These are phyloP conservation scores for Chironomus tentans DNA, from an alignment of 2,888 invertebrate genomes.

Conservation along the genomic window DNA sequence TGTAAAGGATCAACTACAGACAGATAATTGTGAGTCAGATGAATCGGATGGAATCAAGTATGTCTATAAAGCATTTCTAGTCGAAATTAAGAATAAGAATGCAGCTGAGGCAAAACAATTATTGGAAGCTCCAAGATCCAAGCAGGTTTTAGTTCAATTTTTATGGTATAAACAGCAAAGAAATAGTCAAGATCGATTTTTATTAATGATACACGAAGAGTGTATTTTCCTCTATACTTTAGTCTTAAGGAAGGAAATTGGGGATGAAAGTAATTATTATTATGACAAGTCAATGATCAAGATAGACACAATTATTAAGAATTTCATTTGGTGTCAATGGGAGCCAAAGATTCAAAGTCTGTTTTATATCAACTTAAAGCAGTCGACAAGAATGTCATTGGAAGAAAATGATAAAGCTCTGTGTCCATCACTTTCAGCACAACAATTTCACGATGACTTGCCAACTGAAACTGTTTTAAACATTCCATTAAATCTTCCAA, in stretches of 20 bases:
- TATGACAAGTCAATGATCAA: conserved; percentile 48
- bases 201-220: conserved; percentile 68
- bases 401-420: conserved; percentile 54
- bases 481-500: conserved; percentile 73
- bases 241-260: conserved; percentile 42
- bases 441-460: conserved; percentile 77
- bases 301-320: conserved; percentile 53
- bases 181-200: conserved; percentile 52
- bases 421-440: conserved; percentile 67
- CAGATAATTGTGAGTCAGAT: conserved; percentile 34
- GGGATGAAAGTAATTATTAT: conserved; percentile 42
- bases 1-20: conserved; percentile 46
- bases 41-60: conserved; percentile 38
- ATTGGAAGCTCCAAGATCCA: conserved; percentile 49
- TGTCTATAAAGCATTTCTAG: conserved; percentile 54
- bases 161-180: conserved; percentile 37
- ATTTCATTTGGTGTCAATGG: conserved; percentile 83
- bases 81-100: conserved; percentile 47
- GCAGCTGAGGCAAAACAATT: conserved; percentile 36
- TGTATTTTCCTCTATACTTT: conserved; percentile 37
- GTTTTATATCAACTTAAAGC: conserved; percentile 73
- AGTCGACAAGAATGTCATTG: conserved; percentile 55
- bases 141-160: conserved; percentile 74
- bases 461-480: conserved; percentile 86
- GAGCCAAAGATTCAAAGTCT: conserved; percentile 62